Evolutionary conservation across 2,797 vertebrate species (phyloP), one percentile per base, ranked within the genome.

Genomic region (Varecia variegata): DNA sequence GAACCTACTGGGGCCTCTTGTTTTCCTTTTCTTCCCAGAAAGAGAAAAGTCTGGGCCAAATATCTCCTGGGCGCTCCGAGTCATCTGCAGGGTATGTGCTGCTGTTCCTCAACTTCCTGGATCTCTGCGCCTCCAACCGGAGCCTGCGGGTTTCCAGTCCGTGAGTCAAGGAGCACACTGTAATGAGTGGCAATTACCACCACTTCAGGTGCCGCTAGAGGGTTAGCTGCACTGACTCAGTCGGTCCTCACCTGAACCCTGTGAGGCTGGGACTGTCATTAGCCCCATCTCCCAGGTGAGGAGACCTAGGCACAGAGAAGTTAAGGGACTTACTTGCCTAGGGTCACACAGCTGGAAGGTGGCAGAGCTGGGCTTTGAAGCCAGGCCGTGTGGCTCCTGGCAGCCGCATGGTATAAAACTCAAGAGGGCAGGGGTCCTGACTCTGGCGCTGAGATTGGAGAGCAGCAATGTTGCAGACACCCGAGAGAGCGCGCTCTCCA

Each of bases 81-180:
- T 30, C 56, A 2, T 27, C 32, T 73, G 38, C 9, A 27, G 17
- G 23, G 35, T 25, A n/a, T n/a, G 65, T 12, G 1, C 5, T 0
- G 1, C 20, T 1, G 0, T 45, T 40, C 62, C 71, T 56, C 9
- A 4, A 1, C 20, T 3, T 5, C 32, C 52, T 2, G 3, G 1
- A 2, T 74, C 54, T 91, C 70, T 35, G 76, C 9, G 9, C 45
- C 12, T 15, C 23, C 67, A 2, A 3, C 9, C 56, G 5, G 23
- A 80, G 43, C 27, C 32, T 67, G 47, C 18, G 71, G 35, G 38
- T 54, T 50, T 60, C 80, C 7, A 43, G 30, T 18, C 58, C 2
- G 1, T 1, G 56, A 25, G 38, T 52, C 73, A 32, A 7, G 43
- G 43, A 10, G 43, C 43, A 7, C 0, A 0, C 25, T 3, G 20